phyloP scores from a whole-genome alignment of 2,888 invertebrate genomes.

The Aspidiotus destructor region DNA sequence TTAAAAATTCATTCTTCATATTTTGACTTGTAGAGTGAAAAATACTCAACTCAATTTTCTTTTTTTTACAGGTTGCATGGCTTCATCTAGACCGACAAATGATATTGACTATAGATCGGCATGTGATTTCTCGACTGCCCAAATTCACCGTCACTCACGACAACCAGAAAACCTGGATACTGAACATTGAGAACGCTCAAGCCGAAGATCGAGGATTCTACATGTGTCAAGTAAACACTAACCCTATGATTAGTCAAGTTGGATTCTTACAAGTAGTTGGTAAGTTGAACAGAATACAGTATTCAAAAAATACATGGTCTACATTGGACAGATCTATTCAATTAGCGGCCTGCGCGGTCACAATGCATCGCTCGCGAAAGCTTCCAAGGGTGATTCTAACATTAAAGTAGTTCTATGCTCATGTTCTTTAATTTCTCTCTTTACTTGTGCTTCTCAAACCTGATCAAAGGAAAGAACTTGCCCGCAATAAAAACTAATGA shows the following conservation, averaged over 20 bases:
- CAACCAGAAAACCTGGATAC: constrained; percentile 82
- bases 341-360: no score
- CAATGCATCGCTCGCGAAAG: no score
- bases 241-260: constrained; percentile 91
- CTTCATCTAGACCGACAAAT: constrained; percentile 89
- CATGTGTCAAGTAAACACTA: constrained; percentile 83
- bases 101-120: constrained; percentile 84
- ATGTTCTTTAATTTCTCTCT: no score
- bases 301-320: no score
- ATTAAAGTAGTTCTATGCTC: no score
- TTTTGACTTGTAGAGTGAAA: no score
- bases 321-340: no score
- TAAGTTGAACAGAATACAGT: constrained; percentile 45
- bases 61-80: constrained; percentile 70
- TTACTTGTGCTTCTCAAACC: no score
- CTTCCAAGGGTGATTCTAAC: no score
- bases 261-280: constrained; percentile 88
- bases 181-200: constrained; percentile 84
- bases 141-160: constrained; percentile 83
- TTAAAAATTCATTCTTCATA: no score
- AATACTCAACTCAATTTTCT: constrained; percentile 2
- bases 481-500: no score
- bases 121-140: constrained; percentile 82
- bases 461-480: no score
- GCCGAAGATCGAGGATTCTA: constrained; percentile 84